Conservation (phyloP, 2,797 vertebrate species). For the Prunella strophiata region DNA sequence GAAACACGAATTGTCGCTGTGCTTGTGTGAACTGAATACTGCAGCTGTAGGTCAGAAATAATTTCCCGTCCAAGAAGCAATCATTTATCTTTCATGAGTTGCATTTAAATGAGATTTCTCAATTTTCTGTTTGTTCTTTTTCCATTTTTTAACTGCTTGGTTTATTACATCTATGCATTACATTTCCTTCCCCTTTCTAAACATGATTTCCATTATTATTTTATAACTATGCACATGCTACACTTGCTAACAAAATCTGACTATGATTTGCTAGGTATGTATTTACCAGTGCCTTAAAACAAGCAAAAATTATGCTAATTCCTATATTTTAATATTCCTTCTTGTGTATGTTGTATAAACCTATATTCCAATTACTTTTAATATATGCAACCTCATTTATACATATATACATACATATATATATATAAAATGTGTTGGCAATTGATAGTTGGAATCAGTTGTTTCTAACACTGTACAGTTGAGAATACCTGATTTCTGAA, state of each 20-base stretch:
- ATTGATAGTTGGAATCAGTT: neutral
- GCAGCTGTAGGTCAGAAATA: conserved; percentile 19
- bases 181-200: conserved; percentile 6
- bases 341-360: neutral
- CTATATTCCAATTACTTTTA: neutral
- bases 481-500: neutral
- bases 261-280: neutral
- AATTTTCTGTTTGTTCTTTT: neutral
- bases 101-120: conserved; percentile 20
- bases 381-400: neutral
- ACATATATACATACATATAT: too few species aligned
- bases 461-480: neutral
- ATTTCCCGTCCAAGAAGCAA: conserved; percentile 6
- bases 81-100: neutral
- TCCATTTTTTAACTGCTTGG: neutral
- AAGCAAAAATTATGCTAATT: neutral
- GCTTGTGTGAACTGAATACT: neutral
- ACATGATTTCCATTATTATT: neutral
- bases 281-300: neutral
- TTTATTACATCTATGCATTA: neutral
- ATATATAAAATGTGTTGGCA: neutral
- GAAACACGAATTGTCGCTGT: neutral
- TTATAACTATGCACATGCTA: neutral
- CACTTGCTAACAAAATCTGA: neutral
- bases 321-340: neutral